These are phyloP conservation scores for Apteryx owenii DNA, from an alignment of 2,113 vertebrate species.

Conservation along the genomic window DNA sequence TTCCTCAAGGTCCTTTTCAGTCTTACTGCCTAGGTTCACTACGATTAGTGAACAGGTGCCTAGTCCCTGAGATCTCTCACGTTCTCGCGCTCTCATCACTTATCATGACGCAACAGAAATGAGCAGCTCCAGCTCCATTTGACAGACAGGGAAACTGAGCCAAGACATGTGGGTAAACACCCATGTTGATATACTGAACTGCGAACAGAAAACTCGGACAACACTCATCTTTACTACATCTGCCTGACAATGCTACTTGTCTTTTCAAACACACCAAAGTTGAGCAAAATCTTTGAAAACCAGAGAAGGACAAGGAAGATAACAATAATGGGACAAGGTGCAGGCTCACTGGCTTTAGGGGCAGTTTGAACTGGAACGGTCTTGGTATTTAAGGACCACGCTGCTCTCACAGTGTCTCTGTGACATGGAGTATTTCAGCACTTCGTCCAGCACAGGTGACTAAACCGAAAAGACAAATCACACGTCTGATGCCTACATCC, in stretches of 20 bases:
- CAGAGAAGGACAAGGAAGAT: background rate
- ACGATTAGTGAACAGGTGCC: background rate
- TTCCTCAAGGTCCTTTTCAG: background rate
- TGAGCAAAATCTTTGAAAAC: background rate
- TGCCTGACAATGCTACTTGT: background rate
- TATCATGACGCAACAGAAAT: fast-evolving
- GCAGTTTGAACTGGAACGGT: background rate
- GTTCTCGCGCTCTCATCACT: background rate
- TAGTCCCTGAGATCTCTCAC: background rate
- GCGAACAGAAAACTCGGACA: background rate
- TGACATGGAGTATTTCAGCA: background rate
- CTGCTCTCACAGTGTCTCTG: background rate
- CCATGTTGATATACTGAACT: background rate
- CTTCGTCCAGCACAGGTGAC: background rate
- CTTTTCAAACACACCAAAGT: background rate
- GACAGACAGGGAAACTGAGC: background rate
- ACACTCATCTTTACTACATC: background rate
- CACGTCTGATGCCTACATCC: background rate
- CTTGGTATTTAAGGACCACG: background rate
- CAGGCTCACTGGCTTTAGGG: background rate
- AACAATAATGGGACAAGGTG: background rate
- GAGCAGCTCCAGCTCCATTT: background rate
- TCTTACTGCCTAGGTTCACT: background rate
- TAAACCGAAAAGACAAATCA: background rate
- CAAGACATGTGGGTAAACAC: background rate